Evolutionary conservation across 1,140 invertebrate genomes (phyloP).

Genomic region (Ylistrum balloti): DNA sequence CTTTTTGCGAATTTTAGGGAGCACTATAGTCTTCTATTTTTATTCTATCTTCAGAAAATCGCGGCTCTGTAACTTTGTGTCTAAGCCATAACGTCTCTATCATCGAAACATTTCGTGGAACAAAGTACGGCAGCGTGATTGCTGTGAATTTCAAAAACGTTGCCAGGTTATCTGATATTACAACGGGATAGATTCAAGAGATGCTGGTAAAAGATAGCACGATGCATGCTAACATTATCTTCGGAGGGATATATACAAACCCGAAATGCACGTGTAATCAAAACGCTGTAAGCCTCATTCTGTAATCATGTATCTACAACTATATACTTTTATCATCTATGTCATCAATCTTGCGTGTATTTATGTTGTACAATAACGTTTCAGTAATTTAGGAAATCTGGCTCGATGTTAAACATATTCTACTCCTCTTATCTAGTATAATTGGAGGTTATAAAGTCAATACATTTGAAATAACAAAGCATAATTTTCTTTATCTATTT

Average conservation of each 20-base stretch:
- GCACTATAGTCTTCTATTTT: too few species aligned
- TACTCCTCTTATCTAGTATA: not conserved
- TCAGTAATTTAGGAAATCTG: not conserved
- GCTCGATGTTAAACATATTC: not conserved
- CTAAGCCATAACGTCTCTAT: too few species aligned
- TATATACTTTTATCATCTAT: not conserved
- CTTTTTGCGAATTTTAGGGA: too few species aligned
- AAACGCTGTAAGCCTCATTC: not conserved
- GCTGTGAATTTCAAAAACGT: not conserved
- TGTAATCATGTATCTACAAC: not conserved
- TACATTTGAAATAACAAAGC: not conserved
- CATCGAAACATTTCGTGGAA: too few species aligned
- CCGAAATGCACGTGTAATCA: not conserved
- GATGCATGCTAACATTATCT: too few species aligned
- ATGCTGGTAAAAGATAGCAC: too few species aligned
- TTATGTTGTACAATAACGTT: not conserved
- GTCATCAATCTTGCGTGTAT: not conserved
- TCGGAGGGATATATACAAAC: not conserved
- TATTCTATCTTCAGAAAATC: too few species aligned
- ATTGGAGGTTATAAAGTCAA: conserved; percentile 12
- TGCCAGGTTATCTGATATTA: not conserved
- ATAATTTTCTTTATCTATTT: not conserved
- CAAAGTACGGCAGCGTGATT: too few species aligned
- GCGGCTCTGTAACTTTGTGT: too few species aligned
- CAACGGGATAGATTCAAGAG: not conserved